Percentiles rank a stretch among this genome's conserved stretches.
Evolutionary conservation across 2,888 invertebrate genomes (phyloP).

Genomic region (Tetrapedia diversipes): DNA sequence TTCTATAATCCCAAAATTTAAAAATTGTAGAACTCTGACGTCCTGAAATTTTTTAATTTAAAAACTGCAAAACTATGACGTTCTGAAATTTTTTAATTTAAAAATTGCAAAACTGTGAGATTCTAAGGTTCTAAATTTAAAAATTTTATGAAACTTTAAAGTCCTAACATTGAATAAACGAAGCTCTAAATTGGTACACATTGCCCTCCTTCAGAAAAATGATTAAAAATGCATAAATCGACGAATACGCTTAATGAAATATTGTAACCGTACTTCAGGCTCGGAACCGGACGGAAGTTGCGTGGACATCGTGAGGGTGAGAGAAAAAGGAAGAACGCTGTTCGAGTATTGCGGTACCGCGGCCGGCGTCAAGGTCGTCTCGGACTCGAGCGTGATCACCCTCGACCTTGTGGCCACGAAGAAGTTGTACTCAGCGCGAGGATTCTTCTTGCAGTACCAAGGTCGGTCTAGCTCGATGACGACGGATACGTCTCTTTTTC

Average conservation of each 20-base stretch:
- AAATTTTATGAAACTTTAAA: too few relatives aligned
- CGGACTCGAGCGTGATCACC: conserved; percentile 77
- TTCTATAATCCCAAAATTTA: too few relatives aligned
- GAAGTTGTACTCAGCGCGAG: conserved; percentile 76
- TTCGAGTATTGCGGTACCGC: conserved; percentile 79
- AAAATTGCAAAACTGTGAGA: too few relatives aligned
- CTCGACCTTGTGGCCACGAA: conserved; percentile 77
- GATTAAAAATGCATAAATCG: too few relatives aligned
- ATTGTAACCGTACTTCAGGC: conserved; percentile 62
- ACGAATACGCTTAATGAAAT: not conserved
- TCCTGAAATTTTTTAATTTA: too few relatives aligned
- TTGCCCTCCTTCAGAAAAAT: too few relatives aligned
- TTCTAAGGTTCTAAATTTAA: too few relatives aligned
- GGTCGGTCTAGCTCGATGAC: conserved; percentile 65
- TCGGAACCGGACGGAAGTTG: conserved; percentile 78
- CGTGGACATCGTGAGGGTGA: conserved; percentile 78
- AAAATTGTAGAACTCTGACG: too few relatives aligned
- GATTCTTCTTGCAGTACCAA: conserved; percentile 80
- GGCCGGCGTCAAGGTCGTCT: conserved; percentile 77
- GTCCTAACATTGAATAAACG: too few relatives aligned
- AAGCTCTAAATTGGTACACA: too few relatives aligned
- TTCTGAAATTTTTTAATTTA: too few relatives aligned
- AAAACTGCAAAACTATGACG: too few relatives aligned
- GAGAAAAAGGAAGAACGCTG: conserved; percentile 77
- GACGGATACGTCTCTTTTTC: not conserved